Percentiles rank a stretch among this genome's conserved stretches.
Evolutionary conservation across 2,797 vertebrate species (phyloP).

Genomic region (Vespertilio murinus): DNA sequence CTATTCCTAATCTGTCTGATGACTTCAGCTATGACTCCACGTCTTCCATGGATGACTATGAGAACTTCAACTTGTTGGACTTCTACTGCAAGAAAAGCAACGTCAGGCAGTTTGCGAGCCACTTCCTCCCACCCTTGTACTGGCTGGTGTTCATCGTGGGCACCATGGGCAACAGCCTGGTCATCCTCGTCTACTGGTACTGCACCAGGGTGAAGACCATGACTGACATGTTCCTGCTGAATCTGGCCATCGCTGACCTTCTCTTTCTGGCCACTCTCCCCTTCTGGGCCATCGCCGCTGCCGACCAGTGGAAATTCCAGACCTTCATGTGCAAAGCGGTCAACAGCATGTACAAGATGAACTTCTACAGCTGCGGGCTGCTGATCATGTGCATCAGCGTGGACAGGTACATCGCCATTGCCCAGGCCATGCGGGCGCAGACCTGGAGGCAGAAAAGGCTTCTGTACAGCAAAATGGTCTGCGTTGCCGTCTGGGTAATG

Average conservation of each 20-base stretch:
- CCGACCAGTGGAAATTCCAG: constrained; percentile 87
- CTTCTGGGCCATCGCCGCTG: constrained; percentile 90
- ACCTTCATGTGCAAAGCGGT: constrained; percentile 87
- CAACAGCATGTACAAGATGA: constrained; percentile 90
- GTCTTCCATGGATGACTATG: accelerated
- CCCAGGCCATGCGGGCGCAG: constrained; percentile 87
- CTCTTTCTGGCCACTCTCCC: constrained; percentile 92
- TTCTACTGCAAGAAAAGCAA: constrained; percentile 81
- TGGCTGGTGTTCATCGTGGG: constrained; percentile 91
- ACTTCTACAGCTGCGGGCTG: constrained; percentile 92
- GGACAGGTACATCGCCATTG: constrained; percentile 92
- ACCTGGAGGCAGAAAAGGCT: constrained; percentile 86
- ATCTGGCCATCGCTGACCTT: constrained; percentile 92
- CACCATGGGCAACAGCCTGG: constrained; percentile 88
- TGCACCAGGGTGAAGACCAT: constrained; percentile 90
- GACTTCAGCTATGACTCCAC: constrained; percentile 19
- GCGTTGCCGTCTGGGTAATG: constrained; percentile 86
- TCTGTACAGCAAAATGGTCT: constrained; percentile 87
- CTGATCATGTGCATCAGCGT: constrained; percentile 93
- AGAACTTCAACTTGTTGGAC: background rate
- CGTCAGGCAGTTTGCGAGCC: constrained; percentile 84
- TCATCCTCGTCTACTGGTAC: constrained; percentile 89
- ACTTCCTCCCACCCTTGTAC: constrained; percentile 88
- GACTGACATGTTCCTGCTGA: constrained; percentile 91
- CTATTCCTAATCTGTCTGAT: background rate